phyloP scores from a whole-genome alignment of 2,888 invertebrate genomes.

The Mantis religiosa region DNA sequence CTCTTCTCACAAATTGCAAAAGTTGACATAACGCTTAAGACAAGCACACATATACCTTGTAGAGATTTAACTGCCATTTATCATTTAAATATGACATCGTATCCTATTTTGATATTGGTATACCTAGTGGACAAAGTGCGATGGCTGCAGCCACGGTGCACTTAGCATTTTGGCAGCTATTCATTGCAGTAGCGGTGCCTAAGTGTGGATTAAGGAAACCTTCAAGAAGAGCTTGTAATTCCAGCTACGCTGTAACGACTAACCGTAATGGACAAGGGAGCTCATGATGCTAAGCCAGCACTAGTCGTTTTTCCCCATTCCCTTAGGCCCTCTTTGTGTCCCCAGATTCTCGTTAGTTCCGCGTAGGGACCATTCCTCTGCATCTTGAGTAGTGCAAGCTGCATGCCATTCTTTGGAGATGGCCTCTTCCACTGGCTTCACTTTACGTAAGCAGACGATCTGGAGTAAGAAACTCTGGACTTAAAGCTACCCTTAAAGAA shows the following conservation, averaged over 20 bases:
- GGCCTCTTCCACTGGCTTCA: neutral
- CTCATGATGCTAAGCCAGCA: neutral
- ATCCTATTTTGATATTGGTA: too few relatives aligned
- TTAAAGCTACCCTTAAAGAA: too few relatives aligned
- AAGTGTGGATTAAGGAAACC: neutral
- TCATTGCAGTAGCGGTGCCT: neutral
- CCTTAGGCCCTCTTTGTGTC: constrained; percentile 1
- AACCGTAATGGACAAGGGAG: neutral
- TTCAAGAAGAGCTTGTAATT: neutral
- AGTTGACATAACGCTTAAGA: too few relatives aligned
- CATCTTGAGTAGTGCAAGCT: neutral
- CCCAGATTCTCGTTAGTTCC: neutral
- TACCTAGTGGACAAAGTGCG: too few relatives aligned
- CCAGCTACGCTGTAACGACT: neutral
- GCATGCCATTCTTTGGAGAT: neutral
- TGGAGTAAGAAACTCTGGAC: neutral
- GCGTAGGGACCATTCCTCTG: neutral
- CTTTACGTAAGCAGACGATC: neutral
- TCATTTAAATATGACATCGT: too few relatives aligned
- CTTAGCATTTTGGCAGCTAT: too few relatives aligned
- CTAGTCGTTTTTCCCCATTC: neutral
- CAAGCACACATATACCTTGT: too few relatives aligned
- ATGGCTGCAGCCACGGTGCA: too few relatives aligned
- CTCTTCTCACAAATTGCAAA: too few relatives aligned
- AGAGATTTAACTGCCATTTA: too few relatives aligned